A percentile compares a stretch with the other conserved stretches of the same genome.
Evolutionary conservation across 2,888 invertebrate species (phyloP).

Genomic region (Nomada ferruginata): DNA sequence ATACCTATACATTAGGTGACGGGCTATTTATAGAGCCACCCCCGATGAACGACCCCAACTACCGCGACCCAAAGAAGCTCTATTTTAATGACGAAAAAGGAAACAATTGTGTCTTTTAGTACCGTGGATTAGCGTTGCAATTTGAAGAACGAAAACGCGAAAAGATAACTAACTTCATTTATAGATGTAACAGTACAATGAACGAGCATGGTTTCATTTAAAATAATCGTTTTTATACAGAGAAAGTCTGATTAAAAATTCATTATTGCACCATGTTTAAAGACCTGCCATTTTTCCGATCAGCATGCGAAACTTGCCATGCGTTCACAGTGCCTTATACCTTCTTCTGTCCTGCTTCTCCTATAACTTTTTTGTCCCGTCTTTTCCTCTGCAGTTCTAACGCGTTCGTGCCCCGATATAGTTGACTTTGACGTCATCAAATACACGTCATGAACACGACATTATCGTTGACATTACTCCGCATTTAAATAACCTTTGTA

Average conservation of each 20-base stretch:
- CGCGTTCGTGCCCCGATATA: conserved; percentile 76
- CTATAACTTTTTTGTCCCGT: conserved; percentile 12
- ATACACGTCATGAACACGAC: conserved; percentile 70
- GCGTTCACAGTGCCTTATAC: not conserved
- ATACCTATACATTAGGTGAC: conserved; percentile 75
- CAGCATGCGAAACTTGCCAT: conserved; percentile 28
- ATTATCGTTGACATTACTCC: conserved; percentile 31
- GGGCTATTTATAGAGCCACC: conserved; percentile 79
- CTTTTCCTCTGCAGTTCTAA: conserved; percentile 6
- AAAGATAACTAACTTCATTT: not conserved
- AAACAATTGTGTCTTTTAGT: conserved; percentile 31
- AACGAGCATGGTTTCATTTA: not conserved
- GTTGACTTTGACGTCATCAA: conserved; percentile 75
- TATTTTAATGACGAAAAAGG: conserved; percentile 39
- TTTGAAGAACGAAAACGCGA: not conserved
- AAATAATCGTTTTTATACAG: not conserved
- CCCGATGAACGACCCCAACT: conserved; percentile 72
- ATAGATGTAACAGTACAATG: not conserved
- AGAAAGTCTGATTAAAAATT: not conserved
- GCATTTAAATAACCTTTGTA: not conserved
- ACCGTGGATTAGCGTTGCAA: not conserved
- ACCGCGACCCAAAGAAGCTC: conserved; percentile 61
- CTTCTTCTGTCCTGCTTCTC: conserved; percentile 43
- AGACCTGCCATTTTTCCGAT: not conserved
- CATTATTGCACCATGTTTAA: not conserved